Conservation (phyloP, 35 echinoderm and acorn worm species). For the Nesometra sesokonis region DNA sequence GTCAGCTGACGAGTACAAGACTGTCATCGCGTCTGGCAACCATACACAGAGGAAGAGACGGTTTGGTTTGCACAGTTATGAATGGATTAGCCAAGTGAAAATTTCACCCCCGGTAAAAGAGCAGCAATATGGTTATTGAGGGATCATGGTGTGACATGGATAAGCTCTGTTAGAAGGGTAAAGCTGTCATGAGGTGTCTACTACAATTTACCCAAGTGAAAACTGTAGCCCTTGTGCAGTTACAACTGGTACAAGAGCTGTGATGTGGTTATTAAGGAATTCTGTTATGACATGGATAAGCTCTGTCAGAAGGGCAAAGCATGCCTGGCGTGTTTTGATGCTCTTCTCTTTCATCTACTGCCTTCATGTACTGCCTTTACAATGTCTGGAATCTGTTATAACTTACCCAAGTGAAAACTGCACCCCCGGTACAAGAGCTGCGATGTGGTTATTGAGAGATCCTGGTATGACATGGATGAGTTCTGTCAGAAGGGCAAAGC, state of each 20-base stretch:
- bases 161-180: conserved; percentile 82
- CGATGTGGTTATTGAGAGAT: conserved; percentile 78
- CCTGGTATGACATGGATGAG: conserved; percentile 83
- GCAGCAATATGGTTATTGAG: conserved; percentile 82
- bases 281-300: conserved; percentile 86
- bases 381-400: conserved; percentile 49
- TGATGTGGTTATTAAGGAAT: conserved; percentile 73
- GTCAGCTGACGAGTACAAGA: too few species aligned
- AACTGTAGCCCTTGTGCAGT: conserved; percentile 88
- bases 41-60: too few species aligned
- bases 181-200: conserved; percentile 80
- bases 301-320: conserved; percentile 82
- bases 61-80: too few species aligned
- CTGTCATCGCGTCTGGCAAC: too few species aligned
- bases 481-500: conserved; percentile 79
- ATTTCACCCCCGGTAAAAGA: conserved; percentile 82
- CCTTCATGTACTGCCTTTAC: conserved; percentile 85
- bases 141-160: conserved; percentile 76
- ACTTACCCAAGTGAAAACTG: conserved; percentile 92
- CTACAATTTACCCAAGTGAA: conserved; percentile 72
- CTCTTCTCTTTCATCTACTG: conserved; percentile 97
- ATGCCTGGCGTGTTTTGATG: conserved; percentile 88
- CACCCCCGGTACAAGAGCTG: conserved; percentile 78
- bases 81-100: conserved; percentile 89
- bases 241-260: conserved; percentile 77